Conservation (phyloP, 2,797 vertebrate genomes). For the Podarcis lilfordi region DNA sequence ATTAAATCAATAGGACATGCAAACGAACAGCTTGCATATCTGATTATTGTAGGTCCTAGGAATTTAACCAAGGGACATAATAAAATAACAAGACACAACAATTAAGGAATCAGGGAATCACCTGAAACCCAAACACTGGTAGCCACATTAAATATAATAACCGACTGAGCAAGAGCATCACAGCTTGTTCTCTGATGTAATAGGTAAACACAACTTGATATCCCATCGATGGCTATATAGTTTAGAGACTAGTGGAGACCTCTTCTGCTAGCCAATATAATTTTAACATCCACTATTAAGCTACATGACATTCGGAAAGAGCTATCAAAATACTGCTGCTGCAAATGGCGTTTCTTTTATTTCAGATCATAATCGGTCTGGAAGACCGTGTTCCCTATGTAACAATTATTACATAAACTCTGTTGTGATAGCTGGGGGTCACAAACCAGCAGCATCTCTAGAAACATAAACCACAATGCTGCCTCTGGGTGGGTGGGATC, state of each 20-base stretch:
- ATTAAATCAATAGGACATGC: conserved; percentile 90
- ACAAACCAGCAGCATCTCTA: background rate
- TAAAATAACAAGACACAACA: background rate
- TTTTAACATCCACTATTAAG: conserved; percentile 35
- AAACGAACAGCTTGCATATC: conserved; percentile 80
- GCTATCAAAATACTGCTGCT: conserved; percentile 21
- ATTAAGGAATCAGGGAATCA: conserved; percentile 49
- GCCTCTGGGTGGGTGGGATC: background rate
- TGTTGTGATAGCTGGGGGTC: background rate
- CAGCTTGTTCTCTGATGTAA: conserved; percentile 49
- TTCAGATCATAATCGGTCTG: background rate
- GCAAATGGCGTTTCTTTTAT: background rate
- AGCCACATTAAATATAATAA: conserved; percentile 51
- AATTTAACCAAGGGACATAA: conserved; percentile 63
- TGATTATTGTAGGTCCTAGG: conserved; percentile 70
- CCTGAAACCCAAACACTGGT: conserved; percentile 44
- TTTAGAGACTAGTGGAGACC: conserved; percentile 15
- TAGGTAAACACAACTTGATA: conserved; percentile 50
- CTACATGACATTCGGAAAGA: background rate
- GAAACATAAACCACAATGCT: background rate
- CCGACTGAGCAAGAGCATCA: conserved; percentile 53
- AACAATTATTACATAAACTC: background rate
- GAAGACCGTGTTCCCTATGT: background rate
- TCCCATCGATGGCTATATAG: conserved; percentile 37
- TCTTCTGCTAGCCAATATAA: conserved; percentile 43